Percentiles rank a stretch among this genome's conserved stretches.
phyloP scores from a whole-genome alignment of 2,113 vertebrate species.

The Rhinoderma darwinii region DNA sequence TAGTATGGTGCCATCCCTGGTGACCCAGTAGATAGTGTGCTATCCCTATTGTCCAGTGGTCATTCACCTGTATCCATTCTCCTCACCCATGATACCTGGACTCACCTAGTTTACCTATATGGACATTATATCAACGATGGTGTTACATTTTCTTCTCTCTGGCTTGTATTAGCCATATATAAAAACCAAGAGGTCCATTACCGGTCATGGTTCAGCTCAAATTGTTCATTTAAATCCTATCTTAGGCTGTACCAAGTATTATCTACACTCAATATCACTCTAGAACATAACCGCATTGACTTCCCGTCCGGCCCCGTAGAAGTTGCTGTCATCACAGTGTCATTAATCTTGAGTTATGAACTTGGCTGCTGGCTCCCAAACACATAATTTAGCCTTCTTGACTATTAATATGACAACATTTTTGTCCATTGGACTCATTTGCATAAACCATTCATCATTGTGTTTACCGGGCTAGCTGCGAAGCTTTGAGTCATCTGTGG shows the following conservation, averaged over 20 bases:
- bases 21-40: too few species aligned
- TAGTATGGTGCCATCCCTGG: too few species aligned
- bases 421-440: slow-evolving; percentile 16
- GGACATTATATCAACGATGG: not conserved
- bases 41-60: too few species aligned
- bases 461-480: not conserved
- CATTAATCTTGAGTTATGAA: slow-evolving; percentile 18
- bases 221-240: not conserved
- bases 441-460: slow-evolving; percentile 35
- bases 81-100: too few species aligned
- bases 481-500: slow-evolving; percentile 4
- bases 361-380: not conserved
- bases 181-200: not conserved
- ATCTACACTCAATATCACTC: not conserved
- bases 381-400: not conserved
- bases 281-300: not conserved
- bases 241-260: not conserved
- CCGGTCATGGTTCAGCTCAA: not conserved
- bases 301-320: not conserved
- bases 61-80: too few species aligned
- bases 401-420: slow-evolving; percentile 36
- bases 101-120: not conserved
- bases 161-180: not conserved
- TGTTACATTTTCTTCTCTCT: not conserved
- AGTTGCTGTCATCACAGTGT: not conserved